A percentile compares a stretch with the other conserved stretches of the same genome.
phyloP scores from a whole-genome alignment of 2,797 vertebrate genomes.

The Kryptopterus vitreolus region DNA sequence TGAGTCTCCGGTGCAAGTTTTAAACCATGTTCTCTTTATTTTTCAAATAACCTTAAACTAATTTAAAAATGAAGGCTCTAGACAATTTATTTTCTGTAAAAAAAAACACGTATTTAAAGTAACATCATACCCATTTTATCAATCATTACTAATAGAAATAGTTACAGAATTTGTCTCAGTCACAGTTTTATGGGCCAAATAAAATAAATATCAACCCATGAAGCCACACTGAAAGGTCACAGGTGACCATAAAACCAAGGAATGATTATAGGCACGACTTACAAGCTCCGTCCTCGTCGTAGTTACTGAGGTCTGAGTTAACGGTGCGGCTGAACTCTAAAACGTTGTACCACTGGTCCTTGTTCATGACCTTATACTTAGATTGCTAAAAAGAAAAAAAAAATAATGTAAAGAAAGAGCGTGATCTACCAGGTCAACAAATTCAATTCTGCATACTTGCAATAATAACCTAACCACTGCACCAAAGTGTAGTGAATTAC shows the following conservation, averaged over 20 bases:
- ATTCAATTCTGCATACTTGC: too few relatives aligned
- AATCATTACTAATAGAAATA: too few relatives aligned
- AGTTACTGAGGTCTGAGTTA: constrained; percentile 94
- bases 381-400: constrained; percentile 80
- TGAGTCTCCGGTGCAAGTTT: too few relatives aligned
- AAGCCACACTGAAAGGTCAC: background rate
- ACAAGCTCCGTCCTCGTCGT: constrained; percentile 97
- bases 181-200: background rate
- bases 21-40: too few relatives aligned
- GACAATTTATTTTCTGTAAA: too few relatives aligned
- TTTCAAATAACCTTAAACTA: too few relatives aligned
- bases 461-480: background rate
- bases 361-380: constrained; percentile 96
- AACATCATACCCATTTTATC: too few relatives aligned
- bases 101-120: too few relatives aligned
- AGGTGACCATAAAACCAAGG: background rate
- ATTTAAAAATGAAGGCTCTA: too few relatives aligned
- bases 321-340: constrained; percentile 97
- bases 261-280: constrained; percentile 68
- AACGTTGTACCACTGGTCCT: constrained; percentile 98
- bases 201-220: too few relatives aligned
- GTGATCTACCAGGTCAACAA: background rate
- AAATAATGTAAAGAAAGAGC: constrained; percentile 10
- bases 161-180: too few relatives aligned
- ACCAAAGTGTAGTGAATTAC: too few relatives aligned